phyloP scores from a whole-genome alignment of 1,140 invertebrate genomes.

The Musca vetustissima region DNA sequence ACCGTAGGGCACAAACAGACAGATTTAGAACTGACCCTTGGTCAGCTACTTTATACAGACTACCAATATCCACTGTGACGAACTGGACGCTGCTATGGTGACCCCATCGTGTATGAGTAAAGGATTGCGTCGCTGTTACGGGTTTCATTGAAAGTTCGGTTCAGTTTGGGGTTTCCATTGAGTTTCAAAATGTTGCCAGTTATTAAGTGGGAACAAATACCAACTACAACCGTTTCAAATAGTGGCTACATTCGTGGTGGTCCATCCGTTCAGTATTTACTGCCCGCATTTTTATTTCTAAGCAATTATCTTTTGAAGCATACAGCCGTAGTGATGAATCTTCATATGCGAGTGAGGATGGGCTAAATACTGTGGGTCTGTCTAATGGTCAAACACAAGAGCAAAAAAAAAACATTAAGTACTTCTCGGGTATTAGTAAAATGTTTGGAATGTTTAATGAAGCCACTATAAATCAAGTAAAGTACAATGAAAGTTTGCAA shows the following conservation, averaged over 20 bases:
- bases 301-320: conserved; percentile 13
- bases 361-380: not conserved
- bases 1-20: not conserved
- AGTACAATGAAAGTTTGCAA: not conserved
- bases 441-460: conserved; percentile 7
- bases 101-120: not conserved
- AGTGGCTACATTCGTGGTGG: not conserved
- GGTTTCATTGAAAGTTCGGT: not conserved
- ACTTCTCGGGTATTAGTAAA: not conserved
- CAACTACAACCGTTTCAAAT: not conserved
- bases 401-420: not conserved
- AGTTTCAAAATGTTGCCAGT: not conserved
- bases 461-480: conserved; percentile 19
- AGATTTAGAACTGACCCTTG: no score
- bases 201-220: conserved; percentile 1
- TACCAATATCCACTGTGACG: not conserved
- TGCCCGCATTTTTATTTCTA: conserved; percentile 20
- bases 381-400: not conserved
- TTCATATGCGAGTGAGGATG: not conserved
- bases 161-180: not conserved
- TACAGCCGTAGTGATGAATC: not conserved
- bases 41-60: not conserved
- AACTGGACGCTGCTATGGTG: conserved; percentile 3
- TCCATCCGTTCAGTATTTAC: not conserved
- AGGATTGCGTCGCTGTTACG: no score